Conservation (phyloP, 2,797 vertebrate species). For the Ataeniobius toweri region DNA sequence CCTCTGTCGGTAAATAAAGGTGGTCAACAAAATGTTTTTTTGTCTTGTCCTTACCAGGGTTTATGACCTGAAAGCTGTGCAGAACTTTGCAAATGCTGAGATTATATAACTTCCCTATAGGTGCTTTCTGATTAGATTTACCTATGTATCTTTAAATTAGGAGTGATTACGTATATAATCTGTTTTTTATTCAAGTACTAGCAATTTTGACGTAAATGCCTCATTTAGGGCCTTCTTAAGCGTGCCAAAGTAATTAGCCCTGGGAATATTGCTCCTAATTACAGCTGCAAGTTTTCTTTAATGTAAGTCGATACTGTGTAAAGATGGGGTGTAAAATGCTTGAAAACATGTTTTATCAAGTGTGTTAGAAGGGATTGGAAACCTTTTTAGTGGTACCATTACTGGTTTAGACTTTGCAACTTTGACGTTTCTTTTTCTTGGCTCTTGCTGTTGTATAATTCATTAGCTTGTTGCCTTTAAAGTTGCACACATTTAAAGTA, state of each 20-base stretch:
- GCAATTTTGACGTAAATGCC: background rate
- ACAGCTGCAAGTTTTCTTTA: too few relatives aligned
- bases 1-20: slow-evolving; percentile 87
- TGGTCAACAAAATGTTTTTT: slow-evolving; percentile 80
- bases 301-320: too few relatives aligned
- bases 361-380: background rate
- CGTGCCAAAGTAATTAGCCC: too few relatives aligned
- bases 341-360: too few relatives aligned
- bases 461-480: background rate
- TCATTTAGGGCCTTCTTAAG: too few relatives aligned
- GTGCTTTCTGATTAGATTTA: background rate
- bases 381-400: background rate
- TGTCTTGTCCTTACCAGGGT: background rate
- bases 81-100: background rate
- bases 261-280: too few relatives aligned
- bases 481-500: background rate
- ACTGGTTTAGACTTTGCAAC: background rate
- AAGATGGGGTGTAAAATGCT: too few relatives aligned
- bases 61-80: background rate
- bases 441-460: background rate
- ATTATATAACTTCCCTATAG: background rate
- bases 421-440: too few relatives aligned
- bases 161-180: background rate
- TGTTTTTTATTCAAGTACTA: background rate
- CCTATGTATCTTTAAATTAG: background rate